Evolutionary conservation across 1,140 invertebrate genomes (phyloP), one percentile per base, ranked within the genome.

Genomic region (Colletes gigas): DNA sequence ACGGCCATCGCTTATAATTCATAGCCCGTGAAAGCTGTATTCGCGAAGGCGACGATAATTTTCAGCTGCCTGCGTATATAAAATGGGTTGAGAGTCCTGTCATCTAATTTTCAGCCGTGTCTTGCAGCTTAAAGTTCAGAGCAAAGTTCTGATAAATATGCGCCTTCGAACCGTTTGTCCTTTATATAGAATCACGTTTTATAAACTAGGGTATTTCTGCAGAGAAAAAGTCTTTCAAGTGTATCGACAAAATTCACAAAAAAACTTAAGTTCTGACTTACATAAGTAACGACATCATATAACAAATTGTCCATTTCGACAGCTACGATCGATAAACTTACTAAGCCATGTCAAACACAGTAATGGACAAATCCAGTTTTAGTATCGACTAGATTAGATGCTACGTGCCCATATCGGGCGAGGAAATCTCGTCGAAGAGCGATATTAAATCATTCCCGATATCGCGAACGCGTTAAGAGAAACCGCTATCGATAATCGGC

Each of bases 1-100:
- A 76, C 50, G 62, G 50, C n/a, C 21, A 21, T 17, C 4, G 57
- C 68, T 65, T 62, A 52, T 70, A 70, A 78, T 78, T 78, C 66
- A 78, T 70, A 1, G 14, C 21, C 17, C 4, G 21, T 15, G 21
- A 41, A 10, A 52, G 6, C 15, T 19, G 47, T n/a, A 30, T 54
- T 65, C 39, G 8, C 3, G 59, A 73, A 63, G 3, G n/a, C 41
- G 1, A 17, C 17, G 41, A 15, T 55, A 57, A 76, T 59, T 14
- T 30, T 30, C 3, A 30, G 30, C 7, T 55, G 50, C 39, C 19
- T 66, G 6, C 21, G 60, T 19, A 30, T 15, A 14, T 0, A 44
- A 44, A 7, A 44, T 9, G 6, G 8, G 44, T 9, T 9, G 44
- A 44, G 8, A 44, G 44, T 44, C 44, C 8, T 9, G 44, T 5